Percentiles rank a stretch among this genome's conserved stretches.
Conservation (phyloP, 2,888 invertebrate species). For the Apocheima hispidaria region DNA sequence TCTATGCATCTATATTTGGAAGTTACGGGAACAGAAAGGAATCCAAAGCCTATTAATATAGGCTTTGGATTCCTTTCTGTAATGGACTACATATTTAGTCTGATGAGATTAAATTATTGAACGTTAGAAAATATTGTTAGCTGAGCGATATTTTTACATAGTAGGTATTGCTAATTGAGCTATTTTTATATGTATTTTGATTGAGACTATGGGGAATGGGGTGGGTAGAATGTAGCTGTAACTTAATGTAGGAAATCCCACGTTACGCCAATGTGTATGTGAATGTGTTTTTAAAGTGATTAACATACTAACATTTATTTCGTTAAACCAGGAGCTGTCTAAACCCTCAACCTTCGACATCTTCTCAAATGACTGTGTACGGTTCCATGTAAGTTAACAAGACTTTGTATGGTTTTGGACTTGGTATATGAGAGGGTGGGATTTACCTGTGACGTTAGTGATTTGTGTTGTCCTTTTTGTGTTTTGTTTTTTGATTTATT, state of each 20-base stretch:
- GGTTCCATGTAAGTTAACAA: slow-evolving; percentile 54
- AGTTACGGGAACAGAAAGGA: too few relatives aligned
- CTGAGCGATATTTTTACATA: too few relatives aligned
- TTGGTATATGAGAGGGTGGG: slow-evolving; percentile 3
- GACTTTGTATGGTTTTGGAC: slow-evolving; percentile 1
- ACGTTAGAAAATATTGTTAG: too few relatives aligned
- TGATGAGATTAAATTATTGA: too few relatives aligned
- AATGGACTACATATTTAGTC: too few relatives aligned
- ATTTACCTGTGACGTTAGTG: slow-evolving; percentile 29
- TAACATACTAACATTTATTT: slow-evolving; percentile 32
- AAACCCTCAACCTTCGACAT: slow-evolving; percentile 32
- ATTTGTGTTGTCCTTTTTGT: slow-evolving; percentile 23
- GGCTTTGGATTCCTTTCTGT: too few relatives aligned
- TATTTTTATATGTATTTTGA: background rate
- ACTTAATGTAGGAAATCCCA: background rate
- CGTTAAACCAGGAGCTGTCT: slow-evolving; percentile 51
- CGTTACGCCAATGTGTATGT: background rate
- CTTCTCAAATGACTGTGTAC: slow-evolving; percentile 42
- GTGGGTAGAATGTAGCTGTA: background rate
- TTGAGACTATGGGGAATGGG: background rate
- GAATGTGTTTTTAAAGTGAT: slow-evolving; percentile 17
- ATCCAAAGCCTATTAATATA: too few relatives aligned
- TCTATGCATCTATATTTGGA: too few relatives aligned
- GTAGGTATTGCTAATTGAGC: too few relatives aligned
- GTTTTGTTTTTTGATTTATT: background rate